Evolutionary conservation across 92 coral and sea anemone genomes (phyloP).

Genomic region (Epizoanthus illoricatus): DNA sequence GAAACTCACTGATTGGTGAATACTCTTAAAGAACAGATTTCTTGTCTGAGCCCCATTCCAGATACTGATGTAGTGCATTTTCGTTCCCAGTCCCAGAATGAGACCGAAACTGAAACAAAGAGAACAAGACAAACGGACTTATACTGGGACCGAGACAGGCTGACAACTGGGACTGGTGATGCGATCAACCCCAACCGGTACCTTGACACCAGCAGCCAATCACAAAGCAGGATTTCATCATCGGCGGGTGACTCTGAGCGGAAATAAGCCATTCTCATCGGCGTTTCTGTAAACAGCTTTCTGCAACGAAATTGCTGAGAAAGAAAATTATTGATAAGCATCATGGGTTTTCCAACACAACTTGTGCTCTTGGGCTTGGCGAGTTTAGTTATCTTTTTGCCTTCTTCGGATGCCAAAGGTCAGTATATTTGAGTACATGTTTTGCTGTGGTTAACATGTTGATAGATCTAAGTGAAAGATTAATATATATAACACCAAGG

Average conservation of each 20-base stretch:
- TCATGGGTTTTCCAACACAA: not conserved
- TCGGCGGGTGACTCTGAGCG: slow-evolving; percentile 10
- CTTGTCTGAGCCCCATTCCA: too few relatives aligned
- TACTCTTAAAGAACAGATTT: too few relatives aligned
- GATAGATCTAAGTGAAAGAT: too few relatives aligned
- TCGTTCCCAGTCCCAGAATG: too few relatives aligned
- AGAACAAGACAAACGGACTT: too few relatives aligned
- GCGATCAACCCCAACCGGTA: slow-evolving; percentile 19
- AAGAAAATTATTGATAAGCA: not conserved
- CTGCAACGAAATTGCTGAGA: not conserved
- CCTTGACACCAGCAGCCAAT: not conserved
- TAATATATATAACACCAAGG: too few relatives aligned
- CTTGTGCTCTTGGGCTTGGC: not conserved
- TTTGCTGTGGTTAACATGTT: too few relatives aligned
- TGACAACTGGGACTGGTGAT: slow-evolving; percentile 19
- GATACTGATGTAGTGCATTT: too few relatives aligned
- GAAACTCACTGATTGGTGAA: too few relatives aligned
- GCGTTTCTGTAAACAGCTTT: not conserved
- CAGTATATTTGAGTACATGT: not conserved
- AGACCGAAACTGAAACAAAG: too few relatives aligned
- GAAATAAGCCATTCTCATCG: slow-evolving; percentile 5
- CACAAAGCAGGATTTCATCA: not conserved
- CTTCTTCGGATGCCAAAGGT: slow-evolving; percentile 25
- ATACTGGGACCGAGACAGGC: not conserved
- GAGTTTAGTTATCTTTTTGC: not conserved